Conservation (phyloP, 2,888 invertebrate genomes). For the Acronicta psi region DNA sequence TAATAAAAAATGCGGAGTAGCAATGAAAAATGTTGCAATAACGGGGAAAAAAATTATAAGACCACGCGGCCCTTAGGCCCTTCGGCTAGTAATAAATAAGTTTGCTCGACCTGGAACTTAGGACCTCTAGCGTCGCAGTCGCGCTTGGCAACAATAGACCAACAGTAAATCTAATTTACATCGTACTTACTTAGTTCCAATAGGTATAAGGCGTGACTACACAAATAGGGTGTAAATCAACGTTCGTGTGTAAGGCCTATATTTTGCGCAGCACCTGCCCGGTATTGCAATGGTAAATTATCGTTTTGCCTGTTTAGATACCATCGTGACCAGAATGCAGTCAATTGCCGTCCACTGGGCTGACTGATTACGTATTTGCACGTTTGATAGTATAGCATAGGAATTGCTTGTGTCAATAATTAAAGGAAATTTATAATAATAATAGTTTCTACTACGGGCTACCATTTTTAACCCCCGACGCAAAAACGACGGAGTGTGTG, state of each 20-base stretch:
- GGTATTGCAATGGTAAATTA: conserved; percentile 69
- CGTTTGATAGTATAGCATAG: conserved; percentile 26
- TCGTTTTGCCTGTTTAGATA: conserved; percentile 68
- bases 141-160: too few relatives aligned
- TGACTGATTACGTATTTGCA: conserved; percentile 36
- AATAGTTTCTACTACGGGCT: too few relatives aligned
- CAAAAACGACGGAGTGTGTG: too few relatives aligned
- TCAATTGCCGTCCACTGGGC: conserved; percentile 55
- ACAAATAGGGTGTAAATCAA: conserved; percentile 46
- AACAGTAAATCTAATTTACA: background rate
- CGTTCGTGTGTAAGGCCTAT: conserved; percentile 56
- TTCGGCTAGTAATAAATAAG: too few relatives aligned
- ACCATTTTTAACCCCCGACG: too few relatives aligned
- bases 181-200: conserved; percentile 22
- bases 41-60: too few relatives aligned
- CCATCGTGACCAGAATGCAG: conserved; percentile 73
- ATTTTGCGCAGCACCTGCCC: conserved; percentile 68
- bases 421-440: too few relatives aligned
- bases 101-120: too few relatives aligned
- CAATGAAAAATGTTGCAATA: too few relatives aligned
- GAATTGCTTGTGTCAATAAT: conserved; percentile 30
- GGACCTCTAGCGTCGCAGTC: too few relatives aligned
- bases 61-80: too few relatives aligned
- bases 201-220: conserved; percentile 39
- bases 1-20: too few relatives aligned